These are phyloP conservation scores for Lysandra coridon DNA, from an alignment of 2,888 invertebrate genomes.

Conservation along the genomic window DNA sequence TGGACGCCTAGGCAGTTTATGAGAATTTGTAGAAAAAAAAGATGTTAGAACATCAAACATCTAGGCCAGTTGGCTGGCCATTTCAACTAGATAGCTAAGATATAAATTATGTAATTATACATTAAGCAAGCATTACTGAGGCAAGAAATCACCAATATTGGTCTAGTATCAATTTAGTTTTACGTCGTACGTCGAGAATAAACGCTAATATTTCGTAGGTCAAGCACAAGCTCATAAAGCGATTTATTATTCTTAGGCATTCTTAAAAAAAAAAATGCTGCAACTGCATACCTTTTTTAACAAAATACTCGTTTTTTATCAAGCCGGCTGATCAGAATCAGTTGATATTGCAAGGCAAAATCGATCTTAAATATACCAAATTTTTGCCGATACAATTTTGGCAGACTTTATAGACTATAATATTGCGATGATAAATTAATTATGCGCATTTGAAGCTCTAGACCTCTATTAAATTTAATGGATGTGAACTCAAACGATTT, in stretches of 20 bases:
- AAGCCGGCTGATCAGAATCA: background rate
- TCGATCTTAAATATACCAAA: background rate
- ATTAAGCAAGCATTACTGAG: background rate
- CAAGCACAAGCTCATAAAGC: background rate
- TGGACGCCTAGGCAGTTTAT: too few relatives aligned
- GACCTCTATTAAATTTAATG: conserved; percentile 20
- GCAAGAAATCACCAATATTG: background rate
- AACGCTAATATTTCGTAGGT: background rate
- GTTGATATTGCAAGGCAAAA: background rate
- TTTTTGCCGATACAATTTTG: background rate
- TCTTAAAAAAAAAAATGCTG: background rate
- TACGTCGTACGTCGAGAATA: background rate
- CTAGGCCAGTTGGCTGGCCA: too few relatives aligned
- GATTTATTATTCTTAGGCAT: background rate
- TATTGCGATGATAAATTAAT: background rate
- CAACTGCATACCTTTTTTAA: background rate
- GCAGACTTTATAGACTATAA: background rate
- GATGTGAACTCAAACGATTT: conserved; percentile 21
- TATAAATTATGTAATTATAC: background rate
- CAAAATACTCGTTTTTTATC: background rate
- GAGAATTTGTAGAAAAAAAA: too few relatives aligned
- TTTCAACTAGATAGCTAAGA: background rate
- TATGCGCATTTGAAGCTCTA: conserved; percentile 5
- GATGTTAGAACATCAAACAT: too few relatives aligned
- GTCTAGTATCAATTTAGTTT: background rate